Conservation (phyloP, 2,797 vertebrate species). For the Brachymystax lenok region DNA sequence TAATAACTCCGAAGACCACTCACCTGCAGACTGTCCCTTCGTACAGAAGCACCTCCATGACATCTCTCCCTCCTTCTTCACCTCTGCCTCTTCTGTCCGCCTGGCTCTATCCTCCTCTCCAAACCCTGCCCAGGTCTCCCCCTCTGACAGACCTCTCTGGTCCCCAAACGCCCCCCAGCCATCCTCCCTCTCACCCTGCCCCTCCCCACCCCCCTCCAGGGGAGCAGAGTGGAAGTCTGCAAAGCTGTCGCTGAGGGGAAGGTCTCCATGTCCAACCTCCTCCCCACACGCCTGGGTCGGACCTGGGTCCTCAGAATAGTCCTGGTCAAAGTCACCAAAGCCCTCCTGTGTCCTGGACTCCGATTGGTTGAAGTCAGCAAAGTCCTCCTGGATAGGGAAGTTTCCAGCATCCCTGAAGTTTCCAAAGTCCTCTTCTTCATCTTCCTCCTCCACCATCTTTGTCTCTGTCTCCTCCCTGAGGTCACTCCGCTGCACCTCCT, state of each 20-base stretch:
- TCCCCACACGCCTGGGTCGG: conserved; percentile 14
- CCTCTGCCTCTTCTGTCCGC: conserved; percentile 69
- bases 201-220: conserved; percentile 73
- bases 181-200: conserved; percentile 73
- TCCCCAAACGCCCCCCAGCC: conserved; percentile 85
- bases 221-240: conserved; percentile 92
- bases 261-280: conserved; percentile 60
- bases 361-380: conserved; percentile 32
- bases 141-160: conserved; percentile 59
- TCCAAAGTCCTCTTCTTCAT: conserved; percentile 49
- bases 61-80: conserved; percentile 66
- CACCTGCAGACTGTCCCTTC: conserved; percentile 65
- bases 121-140: conserved; percentile 79
- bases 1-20: conserved; percentile 18
- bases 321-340: conserved; percentile 14
- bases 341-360: conserved; percentile 38
- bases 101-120: conserved; percentile 71
- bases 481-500: conserved; percentile 50
- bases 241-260: conserved; percentile 90
- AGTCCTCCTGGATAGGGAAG: conserved; percentile 35
- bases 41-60: conserved; percentile 16
- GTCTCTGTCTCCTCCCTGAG: conserved; percentile 52
- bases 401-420: conserved; percentile 24
- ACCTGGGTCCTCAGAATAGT: conserved; percentile 22
- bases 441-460: conserved; percentile 62